phyloP scores from a whole-genome alignment of 2,797 vertebrate genomes.

The Pyrocephalus nanus region DNA sequence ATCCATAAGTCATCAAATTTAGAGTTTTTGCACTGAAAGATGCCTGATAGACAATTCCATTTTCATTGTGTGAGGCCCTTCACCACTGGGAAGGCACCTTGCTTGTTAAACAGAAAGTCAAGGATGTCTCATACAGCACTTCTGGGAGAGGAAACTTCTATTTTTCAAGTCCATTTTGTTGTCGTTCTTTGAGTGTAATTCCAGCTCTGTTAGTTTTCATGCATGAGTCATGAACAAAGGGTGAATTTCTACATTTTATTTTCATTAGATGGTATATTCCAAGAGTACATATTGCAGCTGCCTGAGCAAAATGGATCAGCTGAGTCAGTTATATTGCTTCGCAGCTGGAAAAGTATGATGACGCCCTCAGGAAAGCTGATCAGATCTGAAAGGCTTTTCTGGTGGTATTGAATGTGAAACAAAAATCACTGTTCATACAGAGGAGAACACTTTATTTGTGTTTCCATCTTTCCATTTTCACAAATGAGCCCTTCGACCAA shows the following conservation, averaged over 20 bases:
- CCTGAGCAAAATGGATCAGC: not conserved
- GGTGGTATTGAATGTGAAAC: not conserved
- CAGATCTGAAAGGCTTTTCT: not conserved
- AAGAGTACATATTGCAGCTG: not conserved
- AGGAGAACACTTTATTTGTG: not conserved
- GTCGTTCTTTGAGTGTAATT: not conserved
- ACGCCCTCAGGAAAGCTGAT: not conserved
- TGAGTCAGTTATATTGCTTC: not conserved
- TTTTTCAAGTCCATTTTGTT: not conserved
- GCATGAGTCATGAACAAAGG: not conserved
- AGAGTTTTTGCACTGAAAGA: not conserved
- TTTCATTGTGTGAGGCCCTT: not conserved
- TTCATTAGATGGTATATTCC: not conserved
- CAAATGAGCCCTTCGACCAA: not conserved
- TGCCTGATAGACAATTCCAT: rapidly evolving
- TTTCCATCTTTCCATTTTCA: not conserved
- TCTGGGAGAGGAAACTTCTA: not conserved
- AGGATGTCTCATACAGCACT: not conserved
- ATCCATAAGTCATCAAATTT: not conserved
- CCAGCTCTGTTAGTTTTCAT: not conserved
- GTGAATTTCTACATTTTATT: constrained; percentile 5
- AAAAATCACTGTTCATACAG: constrained; percentile 4
- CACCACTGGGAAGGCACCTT: not conserved
- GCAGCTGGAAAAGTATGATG: not conserved
- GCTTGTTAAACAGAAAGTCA: not conserved